Evolutionary conservation across 2,888 invertebrate genomes (phyloP), one percentile per base, ranked within the genome.

Genomic region (Agriopis aurantiaria): DNA sequence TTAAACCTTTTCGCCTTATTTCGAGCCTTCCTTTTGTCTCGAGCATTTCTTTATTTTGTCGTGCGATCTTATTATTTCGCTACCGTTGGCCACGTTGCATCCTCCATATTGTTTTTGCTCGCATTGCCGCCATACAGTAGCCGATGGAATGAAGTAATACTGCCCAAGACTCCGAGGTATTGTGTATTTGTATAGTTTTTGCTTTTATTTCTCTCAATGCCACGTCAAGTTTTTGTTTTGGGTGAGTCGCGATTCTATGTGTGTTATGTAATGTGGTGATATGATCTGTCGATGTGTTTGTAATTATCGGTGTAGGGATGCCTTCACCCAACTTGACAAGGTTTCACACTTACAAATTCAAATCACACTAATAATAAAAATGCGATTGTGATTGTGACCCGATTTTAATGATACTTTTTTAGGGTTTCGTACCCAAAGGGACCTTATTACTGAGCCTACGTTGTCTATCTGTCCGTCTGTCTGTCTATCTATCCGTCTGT

Each of bases 51-150:
- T 94, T 94, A 93, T 93, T 93, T 93, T 93, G 91, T 90, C 91
- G 91, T 87, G 91, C 90, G 92, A 92, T 93, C 93, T 94, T 94
- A 94, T 94, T 94, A 94, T 93, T 93, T 93, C 88, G 93, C 93
- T 93, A 93, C 93, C 92, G 93, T 92, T 91, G 89, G 88, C 88
- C 90, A 89, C 90, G 86, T 88, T 88, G 91, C 89, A 86, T 84
- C 84, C 86, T 82, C 85, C 85, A 83, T 79, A 85, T 88, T 86
- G 88, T 93, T 93, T 93, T 93, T 93, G 89, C 83, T 89, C 90
- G 88, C 87, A 86, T 88, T 82, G 85, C 82, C 80, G 75, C 56
- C 65, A 51, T 82, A 58, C 58, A 58, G 58, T 58, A 58, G 58
- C 86, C 80, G 84, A 75, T 85, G 91, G 93, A 94, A 94, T 93